Percentiles rank a stretch among this genome's conserved stretches.
phyloP scores from a whole-genome alignment of 2,797 vertebrate species.

The Lophotriccus pileatus region DNA sequence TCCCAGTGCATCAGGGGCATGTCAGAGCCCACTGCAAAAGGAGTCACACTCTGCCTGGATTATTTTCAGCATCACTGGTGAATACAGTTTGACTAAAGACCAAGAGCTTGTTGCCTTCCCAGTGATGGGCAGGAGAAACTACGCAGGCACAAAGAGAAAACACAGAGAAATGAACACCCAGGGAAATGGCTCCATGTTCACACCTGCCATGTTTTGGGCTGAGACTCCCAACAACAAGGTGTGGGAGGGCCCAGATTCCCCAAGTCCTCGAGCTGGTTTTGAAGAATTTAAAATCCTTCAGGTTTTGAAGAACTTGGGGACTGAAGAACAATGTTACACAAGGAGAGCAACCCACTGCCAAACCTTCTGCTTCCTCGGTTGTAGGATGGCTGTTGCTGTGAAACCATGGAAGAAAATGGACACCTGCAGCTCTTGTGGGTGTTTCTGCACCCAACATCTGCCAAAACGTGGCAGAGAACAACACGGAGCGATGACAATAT shows the following conservation, averaged over 20 bases:
- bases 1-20: background rate
- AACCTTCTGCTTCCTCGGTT: background rate
- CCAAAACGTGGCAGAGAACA: background rate
- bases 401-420: background rate
- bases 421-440: background rate
- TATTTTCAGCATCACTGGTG: background rate
- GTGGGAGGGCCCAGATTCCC: background rate
- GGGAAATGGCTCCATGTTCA: fast-evolving
- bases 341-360: background rate
- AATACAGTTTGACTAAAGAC: background rate
- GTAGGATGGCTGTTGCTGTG: background rate
- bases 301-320: background rate
- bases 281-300: background rate
- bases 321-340: background rate
- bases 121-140: background rate
- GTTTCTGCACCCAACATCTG: background rate
- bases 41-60: background rate
- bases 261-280: background rate
- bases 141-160: background rate
- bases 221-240: background rate
- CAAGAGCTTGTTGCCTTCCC: background rate
- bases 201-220: background rate
- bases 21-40: background rate
- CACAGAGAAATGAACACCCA: background rate
- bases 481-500: background rate